Base-by-base conservation (phyloP, 1,140 invertebrate genomes). In the Platyura marginata region DNA sequence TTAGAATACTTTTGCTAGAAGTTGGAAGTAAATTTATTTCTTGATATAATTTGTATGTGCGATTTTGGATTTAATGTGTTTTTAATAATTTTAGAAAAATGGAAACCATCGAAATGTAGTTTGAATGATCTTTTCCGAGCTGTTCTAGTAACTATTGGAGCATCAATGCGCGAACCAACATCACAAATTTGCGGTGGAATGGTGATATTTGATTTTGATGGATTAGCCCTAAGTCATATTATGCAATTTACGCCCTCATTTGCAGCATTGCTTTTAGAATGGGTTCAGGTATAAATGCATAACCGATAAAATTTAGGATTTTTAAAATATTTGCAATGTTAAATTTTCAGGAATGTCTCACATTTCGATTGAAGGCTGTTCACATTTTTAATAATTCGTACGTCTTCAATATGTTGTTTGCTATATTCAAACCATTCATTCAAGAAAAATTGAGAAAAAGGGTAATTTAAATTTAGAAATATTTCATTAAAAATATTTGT, bases 361-460 rank as follows among this genome's bases (percentile, higher is more conserved):
- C 81, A 0, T 50, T 67, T 23, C 69, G 82, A 13, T 52, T 86
- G 2, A 80, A 79, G 54, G 70, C 67, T 2, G 70, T 81, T 34
- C 81, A 88, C 52, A 67, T 86, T 42, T 65, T 88, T 11, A 84
- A 87, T 61, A 82, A 86, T 55, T 79, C 81, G 1, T 75, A 70
- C 49, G 65, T 86, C 20, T 77, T 87, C 51, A 82, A 81, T 52
- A 74, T 81, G 53, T 65, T 81, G 2, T 84, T 76, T 50, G 70
- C 74, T 32, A 66, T 88, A 29, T 79, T 85, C 52, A 86, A 85
- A 56, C 78, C 75, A 16, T 84, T 88, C 54, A 66, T 89, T 15
- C 61, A 74, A 29, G 71, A 74, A 48, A 69, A 73, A 46, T 53
- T 74, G 3, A 68, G 72, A 49, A 72, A 74, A 46, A 62, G 67